Evolutionary conservation across 2,113 vertebrate species (phyloP), one percentile per base, ranked within the genome.

Genomic region (Bucco capensis): DNA sequence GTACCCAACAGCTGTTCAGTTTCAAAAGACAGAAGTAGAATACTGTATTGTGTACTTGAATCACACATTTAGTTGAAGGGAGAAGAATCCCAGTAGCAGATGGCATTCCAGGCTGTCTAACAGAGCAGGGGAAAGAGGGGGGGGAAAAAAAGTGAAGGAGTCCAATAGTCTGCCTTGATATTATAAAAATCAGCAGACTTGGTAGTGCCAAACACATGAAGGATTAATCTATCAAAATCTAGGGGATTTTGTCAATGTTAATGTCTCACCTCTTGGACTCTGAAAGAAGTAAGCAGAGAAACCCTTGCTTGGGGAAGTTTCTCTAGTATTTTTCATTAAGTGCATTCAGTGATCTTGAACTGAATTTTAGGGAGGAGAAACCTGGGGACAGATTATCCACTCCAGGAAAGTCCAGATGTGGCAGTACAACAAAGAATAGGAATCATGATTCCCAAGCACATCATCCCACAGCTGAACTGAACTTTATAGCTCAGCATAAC

Each of bases 51-150:
- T 95, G 46, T 83, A 89, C 87, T 96, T 96, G 89, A 91, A 95
- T 92, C 89, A 95, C 79, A 87, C 85, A 96, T 96, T 91, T 96
- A 94, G 94, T 97, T 96, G 93, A 97, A 97, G 96, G 88, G 76
- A 92, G 94, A 96, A 95, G 79, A 86, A 95, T 95, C 95, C 93
- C 92, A 95, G 92, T 74, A 97, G 84, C 96, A 97, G 97, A 97
- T 97, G 96, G 96, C 77, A 94, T 85, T 94, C 81, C 75, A 97
- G 75, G 77, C 86, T 96, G 94, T 90, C 95, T 94, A 93, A 94
- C 83, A 84, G 86, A 88, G 69, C 84, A 72, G 51, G 60, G 67
- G 38, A 88, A 89, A 86, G 33, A 17, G 19, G 14, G 17, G 10
- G n/a, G 23, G 25, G 14, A 50, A 71, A 37, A 56, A 46, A 58